Percentiles rank a stretch among this genome's conserved stretches.
Conservation (phyloP, 2,113 vertebrate species). For the Hippocampus mohnikei region DNA sequence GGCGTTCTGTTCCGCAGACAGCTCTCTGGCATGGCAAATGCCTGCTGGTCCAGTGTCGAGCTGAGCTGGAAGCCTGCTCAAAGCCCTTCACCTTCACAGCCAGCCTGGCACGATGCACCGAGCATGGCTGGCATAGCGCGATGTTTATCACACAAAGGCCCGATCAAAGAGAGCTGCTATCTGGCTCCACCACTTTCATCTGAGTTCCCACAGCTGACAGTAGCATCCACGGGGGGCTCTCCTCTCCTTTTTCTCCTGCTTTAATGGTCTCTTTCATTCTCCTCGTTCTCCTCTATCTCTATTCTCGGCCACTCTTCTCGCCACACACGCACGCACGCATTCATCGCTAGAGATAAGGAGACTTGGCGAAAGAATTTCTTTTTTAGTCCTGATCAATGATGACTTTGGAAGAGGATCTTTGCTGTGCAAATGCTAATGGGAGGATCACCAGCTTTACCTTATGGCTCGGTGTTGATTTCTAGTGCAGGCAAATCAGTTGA, state of each 20-base stretch:
- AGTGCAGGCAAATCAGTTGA: conserved; percentile 26
- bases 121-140: conserved; percentile 64
- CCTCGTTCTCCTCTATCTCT: conserved; percentile 19
- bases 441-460: conserved; percentile 25
- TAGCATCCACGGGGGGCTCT: conserved; percentile 67
- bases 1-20: conserved; percentile 35
- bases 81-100: conserved; percentile 73
- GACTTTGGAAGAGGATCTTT: conserved; percentile 42
- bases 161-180: conserved; percentile 74
- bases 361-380: conserved; percentile 47
- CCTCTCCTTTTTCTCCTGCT: conserved; percentile 51
- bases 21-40: conserved; percentile 57
- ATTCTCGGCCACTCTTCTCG: conserved; percentile 19
- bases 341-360: conserved; percentile 52
- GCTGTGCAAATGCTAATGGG: neutral
- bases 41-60: conserved; percentile 56
- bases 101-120: conserved; percentile 51
- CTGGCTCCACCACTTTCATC: conserved; percentile 76
- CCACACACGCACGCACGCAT: conserved; percentile 25
- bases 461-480: conserved; percentile 3
- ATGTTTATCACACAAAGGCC: conserved; percentile 78
- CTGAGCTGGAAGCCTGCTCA: conserved; percentile 65
- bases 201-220: conserved; percentile 75
- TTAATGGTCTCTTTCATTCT: conserved; percentile 52
- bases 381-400: conserved; percentile 43